Base-by-base conservation (phyloP, 92 coral and sea anemone species). In the Phenganax subtilis region DNA sequence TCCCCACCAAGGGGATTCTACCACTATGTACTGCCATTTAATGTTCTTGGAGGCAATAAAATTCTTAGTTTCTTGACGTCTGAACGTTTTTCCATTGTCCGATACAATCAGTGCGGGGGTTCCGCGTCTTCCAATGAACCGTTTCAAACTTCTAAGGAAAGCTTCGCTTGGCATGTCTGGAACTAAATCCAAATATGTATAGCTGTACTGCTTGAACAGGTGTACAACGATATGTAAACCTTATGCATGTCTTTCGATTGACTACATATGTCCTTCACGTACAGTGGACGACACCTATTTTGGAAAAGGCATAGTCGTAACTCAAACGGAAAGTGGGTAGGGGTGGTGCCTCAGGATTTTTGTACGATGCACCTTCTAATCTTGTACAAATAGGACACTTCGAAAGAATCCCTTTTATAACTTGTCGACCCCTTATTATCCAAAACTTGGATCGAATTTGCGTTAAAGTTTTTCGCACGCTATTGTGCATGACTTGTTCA, bases 81-180 rank as follows among this genome's bases (percentile, higher is more conserved):
- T 84, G 63, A 84, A 76, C 29, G 75, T 64, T 62, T 75, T 84
- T 9, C 85, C 87, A 16, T 85, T 85, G 77, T 85, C 85, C 14
- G 80, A 84, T 2, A 84, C 51, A 58, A 80, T 64, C 59, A 66
- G 27, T 69, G 31, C 17, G 15, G 71, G 80, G n/a, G 69, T 75
- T 57, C 89, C 87, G 60, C 82, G 60, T n/a, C 82, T 77, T 27
- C 81, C 70, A 51, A 87, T 54, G 47, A 84, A 87, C 71, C 87
- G 70, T 72, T 80, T 77, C 57, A 84, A 57, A 80, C 89, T 72
- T 20, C 82, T 27, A 25, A 77, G 31, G 72, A 87, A 77, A 10
- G 89, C 54, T 54, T 72, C 68, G 7, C 70, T 8, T 27, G 16
- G 55, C 7, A 44, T 12, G 51, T 62, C 75, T 0, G 47, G 20